A percentile compares a stretch with the other conserved stretches of the same genome.
These are phyloP conservation scores for Desoria tigrina DNA, from an alignment of 2,888 invertebrate species.

Conservation along the genomic window DNA sequence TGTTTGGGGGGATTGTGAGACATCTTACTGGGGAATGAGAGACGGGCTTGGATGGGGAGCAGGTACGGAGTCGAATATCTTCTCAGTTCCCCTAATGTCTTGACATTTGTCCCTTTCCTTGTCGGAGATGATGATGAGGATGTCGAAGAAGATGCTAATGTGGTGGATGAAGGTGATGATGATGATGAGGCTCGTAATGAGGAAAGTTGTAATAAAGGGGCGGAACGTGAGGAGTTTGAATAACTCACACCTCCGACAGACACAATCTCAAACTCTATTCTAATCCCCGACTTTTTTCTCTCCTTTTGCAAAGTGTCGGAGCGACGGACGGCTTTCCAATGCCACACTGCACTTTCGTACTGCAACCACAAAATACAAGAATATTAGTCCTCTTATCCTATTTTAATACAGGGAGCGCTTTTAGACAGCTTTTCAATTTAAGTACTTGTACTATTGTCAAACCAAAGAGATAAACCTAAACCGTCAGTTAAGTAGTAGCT, in stretches of 20 bases:
- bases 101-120: slow-evolving; percentile 18
- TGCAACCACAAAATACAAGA: slow-evolving; percentile 15
- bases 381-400: neutral
- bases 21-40: neutral
- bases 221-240: slow-evolving; percentile 21
- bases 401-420: too few species aligned
- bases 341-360: slow-evolving; percentile 44
- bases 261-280: slow-evolving; percentile 44
- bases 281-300: slow-evolving; percentile 38
- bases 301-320: slow-evolving; percentile 6
- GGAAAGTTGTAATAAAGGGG: slow-evolving; percentile 24
- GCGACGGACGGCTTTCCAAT: slow-evolving; percentile 39
- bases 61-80: slow-evolving; percentile 32
- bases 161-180: slow-evolving; percentile 8
- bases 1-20: too few species aligned
- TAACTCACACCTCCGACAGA: slow-evolving; percentile 32
- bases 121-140: slow-evolving; percentile 19
- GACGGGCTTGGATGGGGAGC: slow-evolving; percentile 29
- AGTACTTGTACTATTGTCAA: too few species aligned
- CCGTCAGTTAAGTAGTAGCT: too few species aligned
- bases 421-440: too few species aligned
- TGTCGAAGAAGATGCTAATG: slow-evolving; percentile 16
- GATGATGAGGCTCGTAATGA: slow-evolving; percentile 11
- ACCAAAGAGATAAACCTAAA: too few species aligned
- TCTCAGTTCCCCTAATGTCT: slow-evolving; percentile 28